phyloP scores from a whole-genome alignment of 2,797 vertebrate genomes.

The Spinus olivaceus region DNA sequence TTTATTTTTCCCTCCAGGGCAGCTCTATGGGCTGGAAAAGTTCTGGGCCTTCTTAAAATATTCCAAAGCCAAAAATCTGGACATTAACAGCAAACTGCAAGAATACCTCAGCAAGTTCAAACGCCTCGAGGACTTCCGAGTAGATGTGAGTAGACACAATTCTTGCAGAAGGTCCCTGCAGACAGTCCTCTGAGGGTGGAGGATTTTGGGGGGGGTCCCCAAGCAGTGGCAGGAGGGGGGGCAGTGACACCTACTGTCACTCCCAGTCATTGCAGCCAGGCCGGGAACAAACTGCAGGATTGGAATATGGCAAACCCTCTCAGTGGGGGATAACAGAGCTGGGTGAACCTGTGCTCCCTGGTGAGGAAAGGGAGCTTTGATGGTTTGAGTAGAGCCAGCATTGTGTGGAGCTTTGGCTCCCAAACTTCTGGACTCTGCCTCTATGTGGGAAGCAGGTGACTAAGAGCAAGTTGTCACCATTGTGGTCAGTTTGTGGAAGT shows the following conservation, averaged over 20 bases:
- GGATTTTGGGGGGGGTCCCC: background rate
- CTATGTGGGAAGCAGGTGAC: background rate
- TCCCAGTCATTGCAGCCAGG: background rate
- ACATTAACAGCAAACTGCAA: slow-evolving; percentile 93
- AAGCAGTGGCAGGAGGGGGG: background rate
- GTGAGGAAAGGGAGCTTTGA: background rate
- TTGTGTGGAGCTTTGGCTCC: background rate
- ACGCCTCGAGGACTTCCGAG: slow-evolving; percentile 96
- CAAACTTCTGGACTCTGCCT: background rate
- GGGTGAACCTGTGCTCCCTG: background rate
- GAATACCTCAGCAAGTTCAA: slow-evolving; percentile 93
- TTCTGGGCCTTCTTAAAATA: slow-evolving; percentile 99
- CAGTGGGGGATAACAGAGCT: background rate
- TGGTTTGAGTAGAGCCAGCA: background rate
- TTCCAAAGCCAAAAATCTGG: slow-evolving; percentile 95
- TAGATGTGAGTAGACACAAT: slow-evolving; percentile 84
- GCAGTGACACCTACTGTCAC: slow-evolving; percentile 60
- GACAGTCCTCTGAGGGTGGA: background rate
- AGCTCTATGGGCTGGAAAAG: slow-evolving; percentile 97
- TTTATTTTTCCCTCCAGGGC: slow-evolving; percentile 74
- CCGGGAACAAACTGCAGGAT: background rate
- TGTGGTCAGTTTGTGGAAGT: background rate
- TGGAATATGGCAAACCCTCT: background rate
- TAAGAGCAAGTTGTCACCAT: background rate
- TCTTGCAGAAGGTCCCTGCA: background rate